Evolutionary conservation across 2,113 vertebrate species (phyloP).

Genomic region (Ceuthmochares aereus): DNA sequence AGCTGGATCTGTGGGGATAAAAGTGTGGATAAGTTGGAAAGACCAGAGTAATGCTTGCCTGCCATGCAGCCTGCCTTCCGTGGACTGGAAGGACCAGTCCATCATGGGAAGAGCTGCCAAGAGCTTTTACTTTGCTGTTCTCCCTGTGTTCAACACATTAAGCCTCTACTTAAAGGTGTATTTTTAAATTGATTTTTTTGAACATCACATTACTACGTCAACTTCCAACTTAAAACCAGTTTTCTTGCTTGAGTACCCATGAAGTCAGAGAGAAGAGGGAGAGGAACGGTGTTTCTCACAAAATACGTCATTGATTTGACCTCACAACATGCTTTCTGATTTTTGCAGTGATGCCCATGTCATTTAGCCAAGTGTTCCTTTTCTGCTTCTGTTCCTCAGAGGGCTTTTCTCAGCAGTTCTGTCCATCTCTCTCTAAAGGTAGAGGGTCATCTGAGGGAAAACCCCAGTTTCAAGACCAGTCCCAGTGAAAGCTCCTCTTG

Average conservation of each 20-base stretch:
- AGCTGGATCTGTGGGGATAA: not conserved
- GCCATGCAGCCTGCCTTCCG: not conserved
- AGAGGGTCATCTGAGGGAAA: not conserved
- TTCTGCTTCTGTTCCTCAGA: not conserved
- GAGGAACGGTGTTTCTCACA: not conserved
- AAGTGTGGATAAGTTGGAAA: not conserved
- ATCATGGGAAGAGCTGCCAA: not conserved
- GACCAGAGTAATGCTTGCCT: not conserved
- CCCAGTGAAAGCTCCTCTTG: not conserved
- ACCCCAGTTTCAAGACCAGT: not conserved
- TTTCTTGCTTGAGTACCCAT: not conserved
- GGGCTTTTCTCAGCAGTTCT: not conserved
- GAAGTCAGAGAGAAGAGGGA: not conserved
- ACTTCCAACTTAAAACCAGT: not conserved
- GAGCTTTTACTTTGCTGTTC: not conserved
- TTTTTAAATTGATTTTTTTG: not conserved
- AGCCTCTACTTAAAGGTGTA: not conserved
- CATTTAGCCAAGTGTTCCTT: not conserved
- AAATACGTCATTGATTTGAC: accelerated
- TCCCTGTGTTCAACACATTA: not conserved
- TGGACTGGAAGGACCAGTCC: not conserved
- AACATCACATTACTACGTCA: not conserved
- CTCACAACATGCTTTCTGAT: accelerated
- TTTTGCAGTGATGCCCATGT: not conserved
- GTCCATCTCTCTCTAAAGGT: not conserved